Conservation (phyloP, 2,797 vertebrate genomes). For the Eulemur rubriventer region DNA sequence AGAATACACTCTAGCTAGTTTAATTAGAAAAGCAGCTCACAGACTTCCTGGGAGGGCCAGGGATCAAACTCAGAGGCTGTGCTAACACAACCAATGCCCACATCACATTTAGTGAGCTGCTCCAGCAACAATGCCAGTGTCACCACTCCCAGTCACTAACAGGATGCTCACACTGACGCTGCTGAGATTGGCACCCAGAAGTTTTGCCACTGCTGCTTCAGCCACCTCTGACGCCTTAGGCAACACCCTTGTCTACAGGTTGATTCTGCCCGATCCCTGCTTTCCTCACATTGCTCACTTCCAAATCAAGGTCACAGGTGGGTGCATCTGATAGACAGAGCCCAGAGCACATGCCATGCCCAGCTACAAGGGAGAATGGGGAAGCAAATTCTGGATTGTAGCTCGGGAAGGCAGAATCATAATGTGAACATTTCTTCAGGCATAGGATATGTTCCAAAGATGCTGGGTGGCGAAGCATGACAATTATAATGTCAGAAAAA, state of each 20-base stretch:
- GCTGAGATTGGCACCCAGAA: neutral
- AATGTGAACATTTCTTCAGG: neutral
- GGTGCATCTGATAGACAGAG: neutral
- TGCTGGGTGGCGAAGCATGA: neutral
- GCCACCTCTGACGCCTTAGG: neutral
- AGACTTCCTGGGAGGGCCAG: neutral
- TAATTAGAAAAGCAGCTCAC: slow-evolving; percentile 1
- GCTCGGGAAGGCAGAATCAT: neutral
- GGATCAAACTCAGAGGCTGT: neutral
- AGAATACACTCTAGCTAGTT: neutral
- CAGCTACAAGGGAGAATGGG: neutral
- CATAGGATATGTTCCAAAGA: neutral
- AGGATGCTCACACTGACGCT: neutral
- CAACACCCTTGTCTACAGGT: neutral
- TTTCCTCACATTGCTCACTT: neutral
- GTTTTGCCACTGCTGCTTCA: neutral
- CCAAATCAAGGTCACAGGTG: neutral
- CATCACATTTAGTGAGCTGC: neutral
- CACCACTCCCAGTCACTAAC: neutral
- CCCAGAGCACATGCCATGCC: neutral
- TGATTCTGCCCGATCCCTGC: neutral
- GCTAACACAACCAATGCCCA: neutral
- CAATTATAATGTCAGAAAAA: neutral
- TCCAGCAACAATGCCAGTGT: neutral
- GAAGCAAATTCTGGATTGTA: neutral